A percentile compares a stretch with the other conserved stretches of the same genome.
These are phyloP conservation scores for Sminthurinus aureus DNA, from an alignment of 2,888 invertebrate species.

Conservation along the genomic window DNA sequence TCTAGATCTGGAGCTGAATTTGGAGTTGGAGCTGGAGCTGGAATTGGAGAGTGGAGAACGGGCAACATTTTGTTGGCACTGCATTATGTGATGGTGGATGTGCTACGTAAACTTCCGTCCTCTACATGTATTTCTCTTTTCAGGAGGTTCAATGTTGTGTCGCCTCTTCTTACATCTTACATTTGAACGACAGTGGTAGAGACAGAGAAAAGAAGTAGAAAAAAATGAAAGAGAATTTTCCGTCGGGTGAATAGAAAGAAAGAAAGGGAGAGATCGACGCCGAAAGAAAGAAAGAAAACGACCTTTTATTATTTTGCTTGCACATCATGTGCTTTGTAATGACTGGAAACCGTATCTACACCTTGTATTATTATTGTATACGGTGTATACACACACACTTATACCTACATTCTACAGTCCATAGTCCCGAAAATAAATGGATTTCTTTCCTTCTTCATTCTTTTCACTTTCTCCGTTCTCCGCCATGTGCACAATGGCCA, in stretches of 20 bases:
- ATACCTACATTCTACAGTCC: too few species aligned
- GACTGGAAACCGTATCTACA: not conserved
- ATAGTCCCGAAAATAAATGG: not conserved
- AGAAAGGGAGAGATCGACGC: not conserved
- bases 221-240: not conserved
- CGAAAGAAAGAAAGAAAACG: not conserved
- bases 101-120: not conserved
- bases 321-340: conserved; percentile 18
- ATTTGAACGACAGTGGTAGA: too few species aligned
- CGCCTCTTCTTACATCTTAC: not conserved
- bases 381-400: not conserved
- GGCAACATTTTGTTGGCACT: conserved; percentile 21
- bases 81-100: not conserved
- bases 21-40: not conserved
- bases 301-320: conserved; percentile 20
- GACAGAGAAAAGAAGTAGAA: not conserved
- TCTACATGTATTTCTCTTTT: not conserved
- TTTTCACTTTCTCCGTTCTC: not conserved
- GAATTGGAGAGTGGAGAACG: not conserved
- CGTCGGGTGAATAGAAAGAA: not conserved
- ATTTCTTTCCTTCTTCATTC: not conserved
- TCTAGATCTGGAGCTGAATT: not conserved
- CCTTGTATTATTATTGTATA: not conserved
- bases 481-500: not conserved
- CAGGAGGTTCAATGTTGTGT: not conserved